Evolutionary conservation across 2,888 invertebrate species (phyloP).

Genomic region (Leptopilina syphax): DNA sequence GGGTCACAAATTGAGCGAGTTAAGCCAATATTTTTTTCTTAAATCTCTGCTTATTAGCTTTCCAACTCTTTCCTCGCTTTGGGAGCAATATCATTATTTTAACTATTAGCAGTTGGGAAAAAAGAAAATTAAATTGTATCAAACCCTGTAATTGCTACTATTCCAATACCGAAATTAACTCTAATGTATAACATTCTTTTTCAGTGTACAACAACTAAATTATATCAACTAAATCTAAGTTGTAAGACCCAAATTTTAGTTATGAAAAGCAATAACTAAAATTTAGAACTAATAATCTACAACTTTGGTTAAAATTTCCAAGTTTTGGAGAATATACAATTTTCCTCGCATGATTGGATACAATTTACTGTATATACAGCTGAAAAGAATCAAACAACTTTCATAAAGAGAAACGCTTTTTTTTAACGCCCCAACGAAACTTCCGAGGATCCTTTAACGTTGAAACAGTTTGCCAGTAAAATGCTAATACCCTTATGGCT

Average conservation of each 20-base stretch:
- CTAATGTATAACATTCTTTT: too few relatives aligned
- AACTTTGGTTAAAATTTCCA: too few relatives aligned
- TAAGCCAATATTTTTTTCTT: constrained; percentile 27
- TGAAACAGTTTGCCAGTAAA: constrained; percentile 48
- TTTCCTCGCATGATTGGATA: neutral
- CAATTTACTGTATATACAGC: neutral
- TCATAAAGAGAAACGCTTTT: neutral
- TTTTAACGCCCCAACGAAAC: neutral
- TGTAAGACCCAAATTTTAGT: too few relatives aligned
- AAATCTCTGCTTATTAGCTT: constrained; percentile 24
- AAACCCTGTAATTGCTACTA: too few relatives aligned
- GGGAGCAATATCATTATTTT: neutral
- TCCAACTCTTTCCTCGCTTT: neutral
- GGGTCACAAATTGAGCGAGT: constrained; percentile 12
- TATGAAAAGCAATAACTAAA: too few relatives aligned
- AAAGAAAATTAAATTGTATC: too few relatives aligned
- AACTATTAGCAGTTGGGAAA: too few relatives aligned
- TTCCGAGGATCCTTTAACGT: constrained; percentile 9
- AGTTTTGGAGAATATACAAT: too few relatives aligned
- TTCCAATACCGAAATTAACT: too few relatives aligned
- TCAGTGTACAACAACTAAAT: too few relatives aligned
- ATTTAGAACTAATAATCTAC: too few relatives aligned
- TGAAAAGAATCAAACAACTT: constrained; percentile 2
- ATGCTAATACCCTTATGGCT: constrained; percentile 49
- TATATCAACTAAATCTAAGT: too few relatives aligned